A percentile compares a stretch with the other conserved stretches of the same genome.
Evolutionary conservation across 2,797 vertebrate species (phyloP).

Genomic region (Cephalopachus bancanus): DNA sequence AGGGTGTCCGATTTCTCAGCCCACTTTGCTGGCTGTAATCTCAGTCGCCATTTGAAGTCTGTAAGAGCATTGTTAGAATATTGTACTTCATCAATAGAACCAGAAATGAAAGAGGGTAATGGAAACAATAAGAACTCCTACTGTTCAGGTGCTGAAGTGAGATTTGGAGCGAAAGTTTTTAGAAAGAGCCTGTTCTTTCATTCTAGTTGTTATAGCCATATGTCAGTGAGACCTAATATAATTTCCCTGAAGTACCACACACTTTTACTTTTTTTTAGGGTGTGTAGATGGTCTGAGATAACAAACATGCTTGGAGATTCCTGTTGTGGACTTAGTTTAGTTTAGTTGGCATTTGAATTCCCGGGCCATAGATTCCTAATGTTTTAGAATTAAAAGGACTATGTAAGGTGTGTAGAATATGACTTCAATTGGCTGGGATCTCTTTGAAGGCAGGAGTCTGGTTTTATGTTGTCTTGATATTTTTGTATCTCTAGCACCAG

Average conservation of each 20-base stretch:
- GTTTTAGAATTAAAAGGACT: slow-evolving; percentile 17
- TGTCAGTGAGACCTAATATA: slow-evolving; percentile 56
- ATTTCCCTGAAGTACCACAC: slow-evolving; percentile 15
- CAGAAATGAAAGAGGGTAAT: slow-evolving; percentile 79
- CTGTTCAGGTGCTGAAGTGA: slow-evolving; percentile 71
- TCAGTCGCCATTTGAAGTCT: slow-evolving; percentile 82
- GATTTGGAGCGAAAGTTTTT: slow-evolving; percentile 62
- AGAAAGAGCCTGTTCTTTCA: slow-evolving; percentile 67
- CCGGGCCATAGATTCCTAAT: not conserved
- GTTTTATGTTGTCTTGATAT: slow-evolving; percentile 23
- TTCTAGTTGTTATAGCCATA: slow-evolving; percentile 64
- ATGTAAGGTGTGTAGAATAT: slow-evolving; percentile 19
- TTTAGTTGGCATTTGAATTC: slow-evolving; percentile 59
- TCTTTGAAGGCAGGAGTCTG: slow-evolving; percentile 48
- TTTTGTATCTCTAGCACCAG: not conserved
- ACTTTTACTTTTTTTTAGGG: slow-evolving; percentile 44
- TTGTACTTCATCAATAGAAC: slow-evolving; percentile 76
- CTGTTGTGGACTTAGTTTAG: slow-evolving; percentile 56
- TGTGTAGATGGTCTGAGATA: slow-evolving; percentile 62
- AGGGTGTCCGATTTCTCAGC: slow-evolving; percentile 84
- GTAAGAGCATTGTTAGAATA: slow-evolving; percentile 78
- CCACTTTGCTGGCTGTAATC: slow-evolving; percentile 75
- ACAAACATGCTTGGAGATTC: slow-evolving; percentile 73
- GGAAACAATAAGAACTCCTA: slow-evolving; percentile 78
- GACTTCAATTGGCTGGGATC: not conserved